Base-by-base conservation (phyloP, 2,113 vertebrate species). In the Dunckerocampus dactyliophorus region DNA sequence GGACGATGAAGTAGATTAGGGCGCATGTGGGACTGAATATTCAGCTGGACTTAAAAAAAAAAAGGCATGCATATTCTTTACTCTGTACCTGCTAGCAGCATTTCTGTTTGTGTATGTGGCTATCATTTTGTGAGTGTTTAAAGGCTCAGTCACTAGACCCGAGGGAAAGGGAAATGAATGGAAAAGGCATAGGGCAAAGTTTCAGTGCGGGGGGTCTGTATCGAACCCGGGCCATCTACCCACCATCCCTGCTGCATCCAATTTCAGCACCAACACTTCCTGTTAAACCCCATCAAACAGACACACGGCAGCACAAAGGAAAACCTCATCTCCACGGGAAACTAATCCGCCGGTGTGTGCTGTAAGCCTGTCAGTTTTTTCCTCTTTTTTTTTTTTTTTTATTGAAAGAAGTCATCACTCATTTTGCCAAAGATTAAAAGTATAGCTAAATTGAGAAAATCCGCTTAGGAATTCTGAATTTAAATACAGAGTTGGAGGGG, bases 321-420 rank as follows among this genome's bases (percentile, higher is more conserved):
- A 94, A 95, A 96, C 93, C 95, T 95, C 95, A 95, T 96, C 95
- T 95, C 95, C 93, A 93, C 95, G 86, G 95, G 94, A 95, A 94
- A 95, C 95, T 96, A 98, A 98, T 96, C 95, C 95, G 89, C 90
- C 88, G 87, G 92, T 95, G 92, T 92, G 93, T 87, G 91, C 94
- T 94, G 93, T 94, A 96, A 98, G 95, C 94, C 95, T 94, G 95
- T 95, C 94, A 95, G 92, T 83, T 74, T 82, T 59, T 47, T 67
- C 12, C 12, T 19, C 17, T 72, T 61, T 58, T 63, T 59, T 83
- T 81, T 19, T 70, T 81, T 77, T 87, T 84, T 77, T 94, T 94
- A 94, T 95, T 98, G 92, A 95, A 97, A 95, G 94, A 96, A 98
- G 95, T 97, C 95, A 97, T 98, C 95, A 98, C 93, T 97, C 95